These are phyloP conservation scores for Amiota minor DNA, from an alignment of 2,888 invertebrate species.

Conservation along the genomic window DNA sequence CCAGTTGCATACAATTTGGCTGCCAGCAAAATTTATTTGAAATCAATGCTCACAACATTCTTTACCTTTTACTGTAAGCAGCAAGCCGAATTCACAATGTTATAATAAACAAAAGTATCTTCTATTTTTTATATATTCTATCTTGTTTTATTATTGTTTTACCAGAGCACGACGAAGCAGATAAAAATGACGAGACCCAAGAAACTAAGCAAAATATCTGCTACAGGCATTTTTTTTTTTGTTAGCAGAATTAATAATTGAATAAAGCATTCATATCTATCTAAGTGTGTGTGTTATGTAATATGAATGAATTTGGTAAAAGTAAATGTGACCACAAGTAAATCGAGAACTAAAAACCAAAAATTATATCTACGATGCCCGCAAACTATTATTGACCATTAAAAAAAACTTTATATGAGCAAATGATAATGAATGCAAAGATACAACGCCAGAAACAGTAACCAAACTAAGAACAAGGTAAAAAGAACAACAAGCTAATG, in stretches of 20 bases:
- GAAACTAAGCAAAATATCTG: background rate
- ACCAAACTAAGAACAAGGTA: conserved; percentile 8
- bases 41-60: conserved; percentile 67
- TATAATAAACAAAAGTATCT: conserved; percentile 15
- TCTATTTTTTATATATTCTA: background rate
- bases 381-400: conserved; percentile 60
- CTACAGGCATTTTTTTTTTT: conserved; percentile 28
- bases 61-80: conserved; percentile 49
- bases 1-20: conserved; percentile 62
- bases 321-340: conserved; percentile 57
- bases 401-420: conserved; percentile 54
- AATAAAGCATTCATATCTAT: conserved; percentile 46
- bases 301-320: conserved; percentile 28
- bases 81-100: conserved; percentile 35
- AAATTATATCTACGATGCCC: conserved; percentile 18
- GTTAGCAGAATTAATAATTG: conserved; percentile 53
- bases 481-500: conserved; percentile 37
- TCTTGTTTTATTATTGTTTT: conserved; percentile 6
- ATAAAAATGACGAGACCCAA: background rate
- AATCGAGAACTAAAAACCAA: conserved; percentile 31
- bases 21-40: conserved; percentile 69
- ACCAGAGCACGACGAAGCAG: background rate
- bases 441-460: conserved; percentile 9
- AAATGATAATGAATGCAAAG: conserved; percentile 65
- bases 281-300: conserved; percentile 55